Conservation (phyloP, 2,888 invertebrate genomes). For the Atrina japonica region DNA sequence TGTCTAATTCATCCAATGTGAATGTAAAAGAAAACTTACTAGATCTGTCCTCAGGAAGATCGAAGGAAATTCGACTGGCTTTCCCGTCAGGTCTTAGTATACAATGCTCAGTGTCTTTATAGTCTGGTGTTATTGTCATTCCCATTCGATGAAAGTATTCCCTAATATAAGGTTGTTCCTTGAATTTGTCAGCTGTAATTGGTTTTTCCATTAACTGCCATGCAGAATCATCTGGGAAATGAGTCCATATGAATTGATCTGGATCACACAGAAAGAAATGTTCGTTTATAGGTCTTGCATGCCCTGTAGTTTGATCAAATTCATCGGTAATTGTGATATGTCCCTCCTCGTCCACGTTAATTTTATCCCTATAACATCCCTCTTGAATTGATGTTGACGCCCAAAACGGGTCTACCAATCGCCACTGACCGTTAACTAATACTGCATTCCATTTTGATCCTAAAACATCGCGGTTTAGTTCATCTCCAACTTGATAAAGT, state of each 20-base stretch:
- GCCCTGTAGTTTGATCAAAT: conserved; percentile 35
- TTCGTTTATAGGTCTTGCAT: conserved; percentile 58
- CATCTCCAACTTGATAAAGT: conserved; percentile 37
- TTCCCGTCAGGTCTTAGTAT: conserved; percentile 44
- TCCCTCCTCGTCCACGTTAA: conserved; percentile 32
- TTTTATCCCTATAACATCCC: conserved; percentile 33
- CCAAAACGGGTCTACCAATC: conserved; percentile 41
- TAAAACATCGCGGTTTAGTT: conserved; percentile 25
- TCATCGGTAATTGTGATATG: conserved; percentile 24
- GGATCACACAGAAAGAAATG: conserved; percentile 68
- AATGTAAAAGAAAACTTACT: conserved; percentile 51
- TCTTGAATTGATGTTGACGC: conserved; percentile 31
- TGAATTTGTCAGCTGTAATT: conserved; percentile 48
- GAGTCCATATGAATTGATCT: conserved; percentile 57
- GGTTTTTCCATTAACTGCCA: conserved; percentile 62
- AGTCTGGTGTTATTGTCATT: conserved; percentile 33
- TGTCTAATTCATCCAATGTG: conserved; percentile 41
- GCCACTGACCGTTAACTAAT: conserved; percentile 37
- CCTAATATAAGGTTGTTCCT: conserved; percentile 54
- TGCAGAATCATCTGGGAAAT: conserved; percentile 55
- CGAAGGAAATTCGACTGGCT: conserved; percentile 48
- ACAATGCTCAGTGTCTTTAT: conserved; percentile 42
- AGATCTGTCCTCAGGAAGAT: conserved; percentile 37
- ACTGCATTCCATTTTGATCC: conserved; percentile 42
- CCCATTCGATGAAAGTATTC: conserved; percentile 58